phyloP scores from a whole-genome alignment of 2,113 vertebrate genomes.

The Benitochromis conjunctus region DNA sequence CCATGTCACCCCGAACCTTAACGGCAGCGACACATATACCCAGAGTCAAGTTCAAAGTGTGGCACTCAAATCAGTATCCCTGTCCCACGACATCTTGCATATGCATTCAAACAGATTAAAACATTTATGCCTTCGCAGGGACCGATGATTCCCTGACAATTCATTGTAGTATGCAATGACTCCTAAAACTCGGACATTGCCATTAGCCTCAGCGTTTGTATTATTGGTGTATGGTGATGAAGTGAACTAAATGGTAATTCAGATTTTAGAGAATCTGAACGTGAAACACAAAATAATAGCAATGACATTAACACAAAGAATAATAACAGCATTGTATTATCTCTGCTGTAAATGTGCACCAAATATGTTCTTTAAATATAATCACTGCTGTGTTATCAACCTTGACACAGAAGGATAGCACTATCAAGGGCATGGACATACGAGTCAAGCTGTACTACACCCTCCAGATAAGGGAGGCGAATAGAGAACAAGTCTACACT shows the following conservation, averaged over 20 bases:
- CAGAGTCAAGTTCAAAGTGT: not conserved
- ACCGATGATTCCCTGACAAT: rapidly evolving
- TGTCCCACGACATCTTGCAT: not conserved
- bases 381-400: not conserved
- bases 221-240: not conserved
- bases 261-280: not conserved
- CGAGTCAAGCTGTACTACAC: slow-evolving; percentile 14
- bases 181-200: not conserved
- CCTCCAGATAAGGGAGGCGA: slow-evolving; percentile 3
- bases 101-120: not conserved
- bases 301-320: not conserved
- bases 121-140: not conserved
- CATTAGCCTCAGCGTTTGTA: not conserved
- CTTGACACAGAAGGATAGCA: not conserved
- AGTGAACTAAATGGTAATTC: not conserved
- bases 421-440: not conserved
- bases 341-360: not conserved
- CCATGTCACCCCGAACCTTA: not conserved
- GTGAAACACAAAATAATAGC: not conserved
- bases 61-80: not conserved
- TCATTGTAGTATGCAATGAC: not conserved
- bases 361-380: not conserved
- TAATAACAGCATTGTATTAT: not conserved
- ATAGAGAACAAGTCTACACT: not conserved
- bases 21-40: not conserved